Conservation (phyloP, 2,797 vertebrate species). For the Lophotriccus pileatus region DNA sequence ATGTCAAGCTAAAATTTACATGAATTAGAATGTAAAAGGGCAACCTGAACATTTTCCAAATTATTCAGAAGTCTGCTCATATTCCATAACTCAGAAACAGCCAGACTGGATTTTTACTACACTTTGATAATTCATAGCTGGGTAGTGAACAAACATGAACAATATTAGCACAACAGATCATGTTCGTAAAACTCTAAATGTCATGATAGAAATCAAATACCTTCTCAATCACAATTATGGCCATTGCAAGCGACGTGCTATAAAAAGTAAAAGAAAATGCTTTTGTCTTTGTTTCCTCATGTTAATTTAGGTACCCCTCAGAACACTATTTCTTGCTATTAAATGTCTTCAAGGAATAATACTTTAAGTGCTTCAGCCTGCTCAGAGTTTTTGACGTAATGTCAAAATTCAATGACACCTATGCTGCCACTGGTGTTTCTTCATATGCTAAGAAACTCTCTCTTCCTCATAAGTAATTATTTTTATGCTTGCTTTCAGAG, state of each 20-base stretch:
- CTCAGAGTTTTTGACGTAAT: neutral
- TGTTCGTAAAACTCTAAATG: neutral
- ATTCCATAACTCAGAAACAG: neutral
- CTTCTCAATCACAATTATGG: neutral
- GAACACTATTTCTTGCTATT: neutral
- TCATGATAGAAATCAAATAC: neutral
- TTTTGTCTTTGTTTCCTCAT: neutral
- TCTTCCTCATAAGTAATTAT: neutral
- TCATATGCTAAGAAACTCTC: neutral
- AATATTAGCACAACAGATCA: neutral
- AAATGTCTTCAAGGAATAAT: neutral
- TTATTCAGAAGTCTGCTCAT: neutral
- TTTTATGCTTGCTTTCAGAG: neutral
- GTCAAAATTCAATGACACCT: neutral
- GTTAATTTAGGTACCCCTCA: neutral
- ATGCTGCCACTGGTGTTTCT: neutral
- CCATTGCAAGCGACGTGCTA: neutral
- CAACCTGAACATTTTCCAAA: conserved; percentile 16
- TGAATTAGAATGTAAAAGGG: neutral
- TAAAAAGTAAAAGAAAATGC: neutral
- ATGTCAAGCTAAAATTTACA: neutral
- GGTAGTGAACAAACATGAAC: neutral
- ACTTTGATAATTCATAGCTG: neutral
- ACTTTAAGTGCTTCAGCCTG: neutral
- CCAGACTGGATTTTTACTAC: neutral